Base-by-base conservation (phyloP, 2,888 invertebrate genomes). In the Petrolisthes manimaculis region DNA sequence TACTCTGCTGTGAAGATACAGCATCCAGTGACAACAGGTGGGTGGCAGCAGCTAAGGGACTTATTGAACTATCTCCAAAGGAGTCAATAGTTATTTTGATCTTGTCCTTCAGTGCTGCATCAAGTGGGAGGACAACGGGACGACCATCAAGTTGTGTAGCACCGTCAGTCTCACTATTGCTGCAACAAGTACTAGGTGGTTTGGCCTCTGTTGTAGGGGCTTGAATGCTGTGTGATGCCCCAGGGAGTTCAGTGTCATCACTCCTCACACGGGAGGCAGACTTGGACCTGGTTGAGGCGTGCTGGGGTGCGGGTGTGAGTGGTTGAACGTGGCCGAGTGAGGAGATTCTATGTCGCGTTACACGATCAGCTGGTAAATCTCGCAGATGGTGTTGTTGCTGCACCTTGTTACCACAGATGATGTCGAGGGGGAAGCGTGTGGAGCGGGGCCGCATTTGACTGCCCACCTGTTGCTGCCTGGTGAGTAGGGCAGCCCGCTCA, bases 391-490 rank as follows among this genome's bases (percentile, higher is more conserved):
- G 77, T 37, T 84, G 84, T 5, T 74, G 69, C 55, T 81, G 81
- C 54, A 88, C 37, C 75, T 88, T 88, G n/a, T 80, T 88, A 74
- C 84, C 80, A 54, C 88, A 84, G 14, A 88, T 81, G 79, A 88
- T 88, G 54, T 88, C 88, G 74, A 88, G 77, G 14, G 88, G 88
- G 75, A 88, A 88, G 56, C 77, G 84, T n/a, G 84, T 88, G 6
- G 84, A 77, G 14, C 88, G 81, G 21, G 75, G 53, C 4, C 24
- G 75, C 12, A 81, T 21, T 67, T 24, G 88, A 18, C 74, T 24
- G 37, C 80, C 74, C 6, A 21, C 83, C 53, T 77, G 55, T n/a
- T 87, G 87, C 56, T 83, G 84, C 4, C 78, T 56, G 53, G 78
- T 78, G 24, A 88, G 69, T 21, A 81, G 53, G 3, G 88, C 84